Percentiles rank a stretch among this genome's conserved stretches.
These are phyloP conservation scores for Leptobrachium leishanense DNA, from an alignment of 2,113 vertebrate species.

Conservation along the genomic window DNA sequence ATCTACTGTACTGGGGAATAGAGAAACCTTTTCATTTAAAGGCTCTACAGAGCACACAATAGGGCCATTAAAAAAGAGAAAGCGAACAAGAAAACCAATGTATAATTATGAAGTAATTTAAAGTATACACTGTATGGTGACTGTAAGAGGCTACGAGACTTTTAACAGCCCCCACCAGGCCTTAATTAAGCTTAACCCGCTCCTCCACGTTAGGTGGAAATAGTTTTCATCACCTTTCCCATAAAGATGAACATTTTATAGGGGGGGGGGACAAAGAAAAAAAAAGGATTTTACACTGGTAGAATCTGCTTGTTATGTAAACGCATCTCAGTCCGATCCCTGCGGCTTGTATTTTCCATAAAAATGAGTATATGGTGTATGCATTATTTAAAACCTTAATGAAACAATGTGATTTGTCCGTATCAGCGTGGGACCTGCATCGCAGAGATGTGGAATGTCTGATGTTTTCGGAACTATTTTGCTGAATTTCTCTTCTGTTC, in stretches of 20 bases:
- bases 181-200: neutral
- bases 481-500: neutral
- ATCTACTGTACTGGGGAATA: no score
- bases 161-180: conserved; percentile 6
- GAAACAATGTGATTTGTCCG: neutral
- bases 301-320: no score
- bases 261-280: no score
- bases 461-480: neutral
- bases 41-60: no score
- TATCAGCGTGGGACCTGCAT: neutral
- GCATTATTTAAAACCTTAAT: neutral
- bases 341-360: neutral
- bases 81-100: no score
- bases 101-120: no score
- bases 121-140: neutral
- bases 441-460: neutral
- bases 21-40: no score
- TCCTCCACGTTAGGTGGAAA: neutral
- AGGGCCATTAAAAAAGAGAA: no score
- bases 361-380: neutral
- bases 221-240: neutral
- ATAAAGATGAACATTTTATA: neutral
- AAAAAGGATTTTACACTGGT: no score
- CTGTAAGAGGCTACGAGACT: neutral
- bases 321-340: no score